A percentile compares a stretch with the other conserved stretches of the same genome.
Conservation (phyloP, 2,797 vertebrate species). For the Eulemur rubriventer region DNA sequence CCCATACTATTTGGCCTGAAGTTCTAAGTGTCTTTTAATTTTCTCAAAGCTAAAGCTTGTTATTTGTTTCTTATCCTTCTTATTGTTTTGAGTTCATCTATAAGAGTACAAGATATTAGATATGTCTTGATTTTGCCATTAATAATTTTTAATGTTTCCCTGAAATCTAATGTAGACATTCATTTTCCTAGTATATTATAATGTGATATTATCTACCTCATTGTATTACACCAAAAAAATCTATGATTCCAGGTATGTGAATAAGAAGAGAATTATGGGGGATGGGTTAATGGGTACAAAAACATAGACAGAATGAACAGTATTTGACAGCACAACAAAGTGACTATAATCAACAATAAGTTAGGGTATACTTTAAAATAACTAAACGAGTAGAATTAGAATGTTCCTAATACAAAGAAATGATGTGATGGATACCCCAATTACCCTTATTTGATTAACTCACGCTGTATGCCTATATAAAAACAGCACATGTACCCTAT, state of each 20-base stretch:
- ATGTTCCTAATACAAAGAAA: neutral
- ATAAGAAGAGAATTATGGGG: neutral
- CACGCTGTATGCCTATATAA: neutral
- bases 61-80: neutral
- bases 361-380: neutral
- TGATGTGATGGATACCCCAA: neutral
- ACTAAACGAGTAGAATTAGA: neutral
- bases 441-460: neutral
- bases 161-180: neutral
- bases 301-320: neutral
- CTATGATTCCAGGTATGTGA: neutral
- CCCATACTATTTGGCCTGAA: neutral
- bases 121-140: neutral
- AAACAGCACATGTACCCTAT: neutral
- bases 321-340: neutral
- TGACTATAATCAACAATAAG: neutral
- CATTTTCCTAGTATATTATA: neutral
- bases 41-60: neutral
- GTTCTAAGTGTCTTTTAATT: neutral
- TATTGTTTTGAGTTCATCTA: constrained; percentile 3
- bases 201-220: neutral
- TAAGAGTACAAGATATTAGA: neutral
- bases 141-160: constrained; percentile 17
- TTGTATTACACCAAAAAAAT: neutral
- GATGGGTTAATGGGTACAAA: neutral